Evolutionary conservation across 2,113 vertebrate genomes (phyloP).

Genomic region (Phylloscopus trochiloides): DNA sequence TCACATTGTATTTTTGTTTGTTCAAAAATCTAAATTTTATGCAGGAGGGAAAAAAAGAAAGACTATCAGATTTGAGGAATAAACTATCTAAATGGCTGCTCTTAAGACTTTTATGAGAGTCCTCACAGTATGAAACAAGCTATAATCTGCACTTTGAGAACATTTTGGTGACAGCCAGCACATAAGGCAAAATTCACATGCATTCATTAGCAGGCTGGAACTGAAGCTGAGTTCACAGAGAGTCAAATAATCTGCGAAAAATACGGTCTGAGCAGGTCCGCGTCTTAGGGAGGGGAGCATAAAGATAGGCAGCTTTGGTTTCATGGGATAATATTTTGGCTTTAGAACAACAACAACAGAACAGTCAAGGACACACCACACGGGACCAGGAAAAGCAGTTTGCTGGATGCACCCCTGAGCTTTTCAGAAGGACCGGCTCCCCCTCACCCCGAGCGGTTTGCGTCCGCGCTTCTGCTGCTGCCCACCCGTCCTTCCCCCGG

Average conservation of each 20-base stretch:
- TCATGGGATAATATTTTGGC: neutral
- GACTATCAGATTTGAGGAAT: neutral
- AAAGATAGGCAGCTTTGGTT: neutral
- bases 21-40: neutral
- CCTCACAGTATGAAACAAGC: slow-evolving; percentile 14
- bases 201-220: slow-evolving; percentile 4
- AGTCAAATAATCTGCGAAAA: neutral
- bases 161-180: neutral
- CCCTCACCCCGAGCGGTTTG: neutral
- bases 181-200: neutral
- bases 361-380: neutral
- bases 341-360: neutral
- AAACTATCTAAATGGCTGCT: neutral
- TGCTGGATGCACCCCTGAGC: neutral
- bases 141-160: neutral
- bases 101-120: neutral
- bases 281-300: neutral
- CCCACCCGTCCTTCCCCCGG: accelerated
- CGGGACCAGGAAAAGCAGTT: neutral
- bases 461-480: neutral
- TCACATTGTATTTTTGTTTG: neutral
- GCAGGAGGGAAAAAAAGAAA: neutral
- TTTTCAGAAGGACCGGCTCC: neutral
- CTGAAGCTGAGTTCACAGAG: neutral
- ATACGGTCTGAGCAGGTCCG: neutral